Evolutionary conservation across 92 coral and sea anemone species (phyloP).

Genomic region (Palythoa heliodiscus): DNA sequence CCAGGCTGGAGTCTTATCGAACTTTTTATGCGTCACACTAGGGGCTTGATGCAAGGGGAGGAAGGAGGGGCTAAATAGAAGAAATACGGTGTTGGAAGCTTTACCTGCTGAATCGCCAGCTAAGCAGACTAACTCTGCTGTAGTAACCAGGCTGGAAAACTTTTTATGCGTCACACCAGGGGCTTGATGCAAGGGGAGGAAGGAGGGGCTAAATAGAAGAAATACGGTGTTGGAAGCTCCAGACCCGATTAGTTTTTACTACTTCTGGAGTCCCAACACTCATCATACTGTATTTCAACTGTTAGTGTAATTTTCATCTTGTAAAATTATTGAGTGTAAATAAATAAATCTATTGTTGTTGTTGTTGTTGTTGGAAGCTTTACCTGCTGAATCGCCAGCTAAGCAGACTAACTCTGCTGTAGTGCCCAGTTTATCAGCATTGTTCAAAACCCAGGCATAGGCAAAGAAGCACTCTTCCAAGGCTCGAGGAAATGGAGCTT

Average conservation of each 20-base stretch:
- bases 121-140: conserved; percentile 76
- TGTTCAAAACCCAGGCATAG: conserved; percentile 92
- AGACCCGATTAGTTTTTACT: too few relatives aligned
- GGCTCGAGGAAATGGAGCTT: conserved; percentile 96
- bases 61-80: too few relatives aligned
- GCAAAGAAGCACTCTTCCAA: conserved; percentile 95
- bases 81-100: neutral
- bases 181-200: too few relatives aligned
- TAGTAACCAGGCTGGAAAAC: conserved; percentile 62
- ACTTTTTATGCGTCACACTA: too few relatives aligned
- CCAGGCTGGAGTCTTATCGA: conserved; percentile 51
- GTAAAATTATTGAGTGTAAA: too few relatives aligned
- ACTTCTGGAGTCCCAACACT: too few relatives aligned
- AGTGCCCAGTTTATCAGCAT: conserved; percentile 82
- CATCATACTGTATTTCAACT: too few relatives aligned
- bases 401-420: conserved; percentile 80
- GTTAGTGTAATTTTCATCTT: too few relatives aligned
- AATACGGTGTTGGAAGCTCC: neutral
- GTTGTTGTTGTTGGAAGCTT: neutral
- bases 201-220: too few relatives aligned
- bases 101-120: conserved; percentile 99
- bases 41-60: too few relatives aligned
- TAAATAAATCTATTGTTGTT: too few relatives aligned
- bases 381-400: conserved; percentile 99
- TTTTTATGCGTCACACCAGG: too few relatives aligned